These are phyloP conservation scores for Stenchaetothrips biformis DNA, from an alignment of 2,888 invertebrate species.

Conservation along the genomic window DNA sequence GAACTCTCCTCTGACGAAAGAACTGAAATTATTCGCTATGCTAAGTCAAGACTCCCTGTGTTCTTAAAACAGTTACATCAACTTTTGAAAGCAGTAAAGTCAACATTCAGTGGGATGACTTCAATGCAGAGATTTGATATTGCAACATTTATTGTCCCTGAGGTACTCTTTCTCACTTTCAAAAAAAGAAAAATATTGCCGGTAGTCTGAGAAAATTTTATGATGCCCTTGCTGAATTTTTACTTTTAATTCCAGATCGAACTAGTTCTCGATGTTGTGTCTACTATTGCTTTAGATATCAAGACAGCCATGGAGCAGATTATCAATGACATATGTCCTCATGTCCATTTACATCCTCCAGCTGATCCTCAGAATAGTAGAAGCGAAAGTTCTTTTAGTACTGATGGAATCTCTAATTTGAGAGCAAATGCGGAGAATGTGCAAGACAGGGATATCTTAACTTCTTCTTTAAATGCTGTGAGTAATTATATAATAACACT, in stretches of 20 bases:
- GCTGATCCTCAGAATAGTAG: no score
- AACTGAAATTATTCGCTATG: constrained; percentile 62
- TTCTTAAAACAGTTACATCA: constrained; percentile 59
- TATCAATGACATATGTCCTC: constrained; percentile 42
- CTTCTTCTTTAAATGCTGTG: background rate
- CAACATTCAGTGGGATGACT: constrained; percentile 55
- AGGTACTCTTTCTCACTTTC: constrained; percentile 47
- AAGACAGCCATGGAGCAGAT: constrained; percentile 58
- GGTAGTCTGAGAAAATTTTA: constrained; percentile 6
- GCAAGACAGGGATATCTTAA: no score
- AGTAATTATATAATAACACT: background rate
- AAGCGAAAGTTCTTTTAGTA: no score
- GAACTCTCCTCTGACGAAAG: constrained; percentile 59
- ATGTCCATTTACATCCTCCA: background rate
- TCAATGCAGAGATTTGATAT: constrained; percentile 57
- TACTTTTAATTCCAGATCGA: constrained; percentile 52
- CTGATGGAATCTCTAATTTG: no score
- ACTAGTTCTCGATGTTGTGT: constrained; percentile 55
- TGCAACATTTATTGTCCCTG: constrained; percentile 61
- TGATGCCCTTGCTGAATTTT: constrained; percentile 14
- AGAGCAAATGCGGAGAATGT: no score
- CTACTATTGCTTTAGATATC: constrained; percentile 55
- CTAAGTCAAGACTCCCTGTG: constrained; percentile 60
- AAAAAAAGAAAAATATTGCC: background rate
- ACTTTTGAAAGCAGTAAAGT: constrained; percentile 56